A percentile compares a stretch with the other conserved stretches of the same genome.
Conservation (phyloP, 2,888 invertebrate species). For the Thereva nobilitata region DNA sequence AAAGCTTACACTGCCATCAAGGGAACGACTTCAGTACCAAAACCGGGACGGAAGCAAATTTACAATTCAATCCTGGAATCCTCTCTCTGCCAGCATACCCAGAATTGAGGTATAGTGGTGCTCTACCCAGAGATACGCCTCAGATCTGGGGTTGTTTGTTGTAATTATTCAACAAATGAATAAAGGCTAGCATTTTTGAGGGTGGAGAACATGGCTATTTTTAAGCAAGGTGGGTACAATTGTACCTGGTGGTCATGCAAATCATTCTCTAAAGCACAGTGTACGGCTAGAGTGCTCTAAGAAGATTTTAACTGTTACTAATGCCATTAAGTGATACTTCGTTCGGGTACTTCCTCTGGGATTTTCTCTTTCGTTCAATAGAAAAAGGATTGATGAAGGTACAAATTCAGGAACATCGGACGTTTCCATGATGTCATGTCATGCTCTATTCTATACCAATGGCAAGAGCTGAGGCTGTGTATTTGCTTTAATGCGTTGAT, state of each 20-base stretch:
- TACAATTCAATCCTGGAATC: constrained; percentile 30
- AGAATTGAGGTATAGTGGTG: not conserved
- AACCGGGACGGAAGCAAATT: constrained; percentile 5
- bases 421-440: constrained; percentile 1
- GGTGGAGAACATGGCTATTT: not conserved
- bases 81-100: too few relatives aligned
- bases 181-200: not conserved
- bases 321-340: constrained; percentile 41
- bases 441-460: not conserved
- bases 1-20: not conserved
- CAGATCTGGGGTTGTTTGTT: constrained; percentile 4
- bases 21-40: not conserved
- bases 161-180: constrained; percentile 25
- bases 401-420: constrained; percentile 8
- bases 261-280: constrained; percentile 10
- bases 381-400: not conserved
- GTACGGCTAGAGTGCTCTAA: constrained; percentile 15
- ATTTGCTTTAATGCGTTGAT: not conserved
- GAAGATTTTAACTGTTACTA: constrained; percentile 33
- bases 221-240: constrained; percentile 1
- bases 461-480: not conserved
- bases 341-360: constrained; percentile 26
- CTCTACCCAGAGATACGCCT: not conserved
- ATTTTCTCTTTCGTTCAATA: constrained; percentile 13
- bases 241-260: constrained; percentile 21